A percentile compares a stretch with the other conserved stretches of the same genome.
Conservation (phyloP, 2,888 invertebrate species). For the Hemithea aestivaria region DNA sequence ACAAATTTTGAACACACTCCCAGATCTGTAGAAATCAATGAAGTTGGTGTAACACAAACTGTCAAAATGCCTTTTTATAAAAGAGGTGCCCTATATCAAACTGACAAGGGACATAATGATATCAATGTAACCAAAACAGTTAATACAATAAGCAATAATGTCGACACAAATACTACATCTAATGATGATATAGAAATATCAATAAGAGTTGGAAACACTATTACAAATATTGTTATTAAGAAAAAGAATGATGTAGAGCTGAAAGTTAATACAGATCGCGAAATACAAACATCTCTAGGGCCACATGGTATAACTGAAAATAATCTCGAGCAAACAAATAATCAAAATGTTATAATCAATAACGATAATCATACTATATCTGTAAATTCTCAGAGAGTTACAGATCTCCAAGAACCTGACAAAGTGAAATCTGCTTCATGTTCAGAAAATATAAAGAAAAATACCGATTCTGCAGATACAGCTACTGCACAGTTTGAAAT, state of each 20-base stretch:
- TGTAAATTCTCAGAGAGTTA: constrained; percentile 20
- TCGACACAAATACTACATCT: constrained; percentile 29
- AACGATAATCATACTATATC: constrained; percentile 24
- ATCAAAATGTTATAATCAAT: constrained; percentile 34
- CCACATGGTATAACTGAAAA: constrained; percentile 27
- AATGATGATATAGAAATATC: constrained; percentile 62
- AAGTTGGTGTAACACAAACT: not conserved
- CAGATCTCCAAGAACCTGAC: constrained; percentile 11
- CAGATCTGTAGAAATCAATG: not conserved
- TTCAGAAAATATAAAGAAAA: constrained; percentile 45
- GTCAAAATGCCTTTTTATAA: constrained; percentile 50
- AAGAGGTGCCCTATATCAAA: constrained; percentile 39
- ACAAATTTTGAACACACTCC: constrained; percentile 2
- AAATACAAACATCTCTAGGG: constrained; percentile 54
- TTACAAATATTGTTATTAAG: constrained; percentile 61
- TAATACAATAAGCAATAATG: constrained; percentile 28
- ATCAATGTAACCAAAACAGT: constrained; percentile 17
- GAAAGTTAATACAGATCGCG: constrained; percentile 56
- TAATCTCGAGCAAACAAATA: constrained; percentile 19
- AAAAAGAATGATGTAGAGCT: constrained; percentile 56
- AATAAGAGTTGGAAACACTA: constrained; percentile 58
- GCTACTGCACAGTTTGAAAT: constrained; percentile 56
- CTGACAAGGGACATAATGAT: constrained; percentile 16
- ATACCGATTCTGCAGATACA: constrained; percentile 67
- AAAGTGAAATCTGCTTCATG: constrained; percentile 15